A percentile compares a stretch with the other conserved stretches of the same genome.
Conservation (phyloP, 2,113 vertebrate genomes). For the Sander lucioperca region DNA sequence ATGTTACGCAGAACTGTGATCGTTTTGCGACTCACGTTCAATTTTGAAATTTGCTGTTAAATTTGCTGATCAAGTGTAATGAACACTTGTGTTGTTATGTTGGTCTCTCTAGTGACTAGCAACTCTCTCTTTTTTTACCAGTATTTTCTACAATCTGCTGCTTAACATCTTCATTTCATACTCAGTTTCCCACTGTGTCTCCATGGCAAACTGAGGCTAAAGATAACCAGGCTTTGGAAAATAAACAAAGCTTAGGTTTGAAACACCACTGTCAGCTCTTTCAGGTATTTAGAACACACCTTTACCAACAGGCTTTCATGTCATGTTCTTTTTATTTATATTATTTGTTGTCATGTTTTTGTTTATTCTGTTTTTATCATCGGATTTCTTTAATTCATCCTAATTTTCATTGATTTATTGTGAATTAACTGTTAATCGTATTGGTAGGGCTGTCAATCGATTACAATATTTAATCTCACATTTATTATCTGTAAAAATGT, state of each 20-base stretch:
- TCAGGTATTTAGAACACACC: constrained; percentile 36
- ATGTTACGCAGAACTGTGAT: constrained; percentile 23
- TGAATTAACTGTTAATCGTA: not conserved
- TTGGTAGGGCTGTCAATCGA: no score
- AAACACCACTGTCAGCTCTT: constrained; percentile 30
- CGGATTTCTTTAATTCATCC: not conserved
- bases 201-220: constrained; percentile 50
- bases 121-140: not conserved
- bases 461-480: no score
- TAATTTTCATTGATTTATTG: not conserved
- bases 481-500: no score
- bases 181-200: constrained; percentile 49
- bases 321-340: not conserved
- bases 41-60: not conserved
- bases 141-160: constrained; percentile 25
- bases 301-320: constrained; percentile 14
- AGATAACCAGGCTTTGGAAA: constrained; percentile 45
- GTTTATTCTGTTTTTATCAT: not conserved
- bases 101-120: not conserved
- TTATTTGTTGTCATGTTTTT: not conserved
- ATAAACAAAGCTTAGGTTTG: constrained; percentile 45
- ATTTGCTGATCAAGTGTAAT: constrained; percentile 1
- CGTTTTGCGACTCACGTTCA: not conserved
- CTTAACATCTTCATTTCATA: constrained; percentile 47
- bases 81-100: not conserved